phyloP scores from a whole-genome alignment of 1,140 invertebrate species.

The Galleria mellonella region DNA sequence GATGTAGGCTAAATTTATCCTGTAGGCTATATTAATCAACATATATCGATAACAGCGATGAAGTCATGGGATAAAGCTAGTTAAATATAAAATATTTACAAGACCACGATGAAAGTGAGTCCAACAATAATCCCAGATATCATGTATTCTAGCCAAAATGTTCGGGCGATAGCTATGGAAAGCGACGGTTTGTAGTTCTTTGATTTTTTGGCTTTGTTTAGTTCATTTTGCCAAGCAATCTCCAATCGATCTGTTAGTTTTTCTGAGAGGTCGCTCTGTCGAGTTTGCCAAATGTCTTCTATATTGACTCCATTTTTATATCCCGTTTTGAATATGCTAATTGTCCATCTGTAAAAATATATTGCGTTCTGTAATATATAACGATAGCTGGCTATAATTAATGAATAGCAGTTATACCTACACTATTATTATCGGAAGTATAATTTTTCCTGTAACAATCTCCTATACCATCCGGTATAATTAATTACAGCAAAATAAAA shows the following conservation, averaged over 20 bases:
- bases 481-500: no score
- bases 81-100: conserved; percentile 12
- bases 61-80: no score
- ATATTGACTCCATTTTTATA: conserved; percentile 74
- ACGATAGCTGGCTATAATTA: not conserved
- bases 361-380: not conserved
- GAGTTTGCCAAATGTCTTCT: conserved; percentile 76
- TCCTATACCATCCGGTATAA: no score
- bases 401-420: no score
- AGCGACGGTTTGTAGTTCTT: conserved; percentile 60
- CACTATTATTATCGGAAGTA: no score
- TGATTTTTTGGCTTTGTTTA: conserved; percentile 33
- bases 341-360: conserved; percentile 49
- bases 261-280: conserved; percentile 74
- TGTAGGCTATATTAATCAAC: no score
- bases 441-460: no score
- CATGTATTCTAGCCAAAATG: conserved; percentile 71
- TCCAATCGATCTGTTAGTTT: conserved; percentile 75
- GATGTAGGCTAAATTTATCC: no score
- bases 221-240: conserved; percentile 68
- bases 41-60: no score
- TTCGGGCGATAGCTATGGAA: conserved; percentile 56
- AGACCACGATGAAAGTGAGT: conserved; percentile 49
- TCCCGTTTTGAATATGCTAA: conserved; percentile 43
- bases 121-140: conserved; percentile 45